These are phyloP conservation scores for Etheostoma spectabile DNA, from an alignment of 2,113 vertebrate genomes.

Conservation along the genomic window DNA sequence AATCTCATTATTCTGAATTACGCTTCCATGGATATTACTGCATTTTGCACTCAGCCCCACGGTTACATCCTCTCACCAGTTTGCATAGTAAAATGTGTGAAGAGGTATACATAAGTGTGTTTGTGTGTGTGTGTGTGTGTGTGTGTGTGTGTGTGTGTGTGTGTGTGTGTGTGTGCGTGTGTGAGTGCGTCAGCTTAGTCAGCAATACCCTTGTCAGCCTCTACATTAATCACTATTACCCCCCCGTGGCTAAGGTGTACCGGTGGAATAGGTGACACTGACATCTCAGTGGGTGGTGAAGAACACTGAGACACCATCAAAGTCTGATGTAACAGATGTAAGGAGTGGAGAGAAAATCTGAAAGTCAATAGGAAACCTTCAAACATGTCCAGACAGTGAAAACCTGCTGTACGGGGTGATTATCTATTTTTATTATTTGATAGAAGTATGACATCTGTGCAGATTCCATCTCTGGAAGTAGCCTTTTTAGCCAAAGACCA, in stretches of 20 bases:
- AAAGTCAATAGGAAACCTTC: background rate
- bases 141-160: too few relatives aligned
- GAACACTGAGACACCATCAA: background rate
- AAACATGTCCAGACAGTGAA: background rate
- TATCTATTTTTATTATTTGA: background rate
- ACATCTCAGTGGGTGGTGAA: constrained; percentile 32
- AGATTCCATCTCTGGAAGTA: background rate
- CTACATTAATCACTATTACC: constrained; percentile 55
- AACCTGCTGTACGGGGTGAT: background rate
- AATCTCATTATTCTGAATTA: background rate
- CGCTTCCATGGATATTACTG: background rate
- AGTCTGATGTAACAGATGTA: constrained; percentile 9
- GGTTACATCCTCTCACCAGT: constrained; percentile 29
- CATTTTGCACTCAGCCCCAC: background rate
- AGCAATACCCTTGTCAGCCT: constrained; percentile 16
- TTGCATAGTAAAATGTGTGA: constrained; percentile 12
- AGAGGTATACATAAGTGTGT: background rate
- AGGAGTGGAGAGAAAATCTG: background rate
- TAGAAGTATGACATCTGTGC: background rate
- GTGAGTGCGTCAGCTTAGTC: constrained; percentile 15
- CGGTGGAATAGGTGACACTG: constrained; percentile 20
- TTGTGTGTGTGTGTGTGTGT: background rate
- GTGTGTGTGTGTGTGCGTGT: too few relatives aligned
- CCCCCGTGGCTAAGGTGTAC: background rate
- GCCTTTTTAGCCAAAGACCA: background rate